Base-by-base conservation (phyloP, 1,140 invertebrate genomes). In the Ips typographus region DNA sequence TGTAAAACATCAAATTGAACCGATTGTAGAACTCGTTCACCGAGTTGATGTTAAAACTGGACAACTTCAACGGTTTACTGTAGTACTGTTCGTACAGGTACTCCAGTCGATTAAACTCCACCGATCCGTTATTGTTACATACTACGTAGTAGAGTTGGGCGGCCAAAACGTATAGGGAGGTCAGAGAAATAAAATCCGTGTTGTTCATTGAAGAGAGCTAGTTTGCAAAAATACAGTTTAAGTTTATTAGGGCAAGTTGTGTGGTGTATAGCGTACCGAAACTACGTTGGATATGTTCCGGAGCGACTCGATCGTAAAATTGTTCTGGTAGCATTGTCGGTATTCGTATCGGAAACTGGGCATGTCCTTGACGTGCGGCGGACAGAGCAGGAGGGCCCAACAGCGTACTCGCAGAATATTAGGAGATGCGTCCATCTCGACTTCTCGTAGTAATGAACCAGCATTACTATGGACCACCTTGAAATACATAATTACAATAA, bases 141-240 rank as follows among this genome's bases (percentile, higher is more conserved):
- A 80, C 62, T 36, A 79, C 52, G 44, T 77, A 73, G 66, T 79
- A 80, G 8, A 80, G 53, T 69, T 77, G 73, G 3, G 79, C 77
- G 3, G 78, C 78, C 52, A 79, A 49, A 42, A 76, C 52, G 58
- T 76, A 78, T 7, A 75, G 60, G 2, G 72, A 56, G 3, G 76
- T 78, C 53, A 78, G 70, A n/a, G 72, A 72, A 36, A 77, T 73
- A 64, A 70, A 73, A 52, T 72, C 76, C 22, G 67, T 70, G 70
- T 72, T 70, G 67, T 77, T 72, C 41, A 59, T 73, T 3, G 70
- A 68, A 42, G 74, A 73, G 58, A 76, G 51, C 67, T 74, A 51
- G 22, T 22, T 22, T 22, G 22, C 22, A 72, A 72, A 59, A 64
- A 49, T 39, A 42, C 2, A 22, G 22, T 22, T 22, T 22, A 37